These are phyloP conservation scores for Candoia aspera DNA, from an alignment of 2,113 vertebrate genomes.

Conservation along the genomic window DNA sequence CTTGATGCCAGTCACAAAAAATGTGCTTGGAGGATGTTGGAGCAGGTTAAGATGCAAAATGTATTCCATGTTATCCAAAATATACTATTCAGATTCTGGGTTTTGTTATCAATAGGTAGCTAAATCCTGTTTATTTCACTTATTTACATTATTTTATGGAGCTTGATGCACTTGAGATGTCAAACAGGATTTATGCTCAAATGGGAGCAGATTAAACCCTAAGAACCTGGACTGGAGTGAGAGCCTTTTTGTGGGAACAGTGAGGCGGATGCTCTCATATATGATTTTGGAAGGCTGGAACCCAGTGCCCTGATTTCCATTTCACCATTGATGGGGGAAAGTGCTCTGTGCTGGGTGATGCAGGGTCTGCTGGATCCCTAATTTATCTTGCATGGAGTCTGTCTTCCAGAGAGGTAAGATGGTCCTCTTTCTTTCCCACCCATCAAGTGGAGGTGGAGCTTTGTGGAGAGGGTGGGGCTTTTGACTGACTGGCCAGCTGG, in stretches of 20 bases:
- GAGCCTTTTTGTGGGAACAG: not conserved
- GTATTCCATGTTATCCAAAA: not conserved
- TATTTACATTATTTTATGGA: not conserved
- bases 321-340: not conserved
- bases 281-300: not conserved
- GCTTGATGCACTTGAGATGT: not conserved
- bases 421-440: too few relatives aligned
- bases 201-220: not conserved
- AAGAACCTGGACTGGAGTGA: not conserved
- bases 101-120: not conserved
- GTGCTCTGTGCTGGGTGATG: not conserved
- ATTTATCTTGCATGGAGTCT: not conserved
- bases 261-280: not conserved
- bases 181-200: not conserved
- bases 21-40: not conserved
- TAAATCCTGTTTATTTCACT: not conserved
- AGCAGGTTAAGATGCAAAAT: not conserved
- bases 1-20: not conserved
- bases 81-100: not conserved
- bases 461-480: not conserved
- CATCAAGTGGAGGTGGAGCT: not conserved
- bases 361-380: too few relatives aligned
- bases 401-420: not conserved
- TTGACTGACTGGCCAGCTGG: too few relatives aligned
- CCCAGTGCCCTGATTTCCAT: not conserved